Conservation (phyloP, 2,113 vertebrate genomes). For the Oncorhynchus clarkii region DNA sequence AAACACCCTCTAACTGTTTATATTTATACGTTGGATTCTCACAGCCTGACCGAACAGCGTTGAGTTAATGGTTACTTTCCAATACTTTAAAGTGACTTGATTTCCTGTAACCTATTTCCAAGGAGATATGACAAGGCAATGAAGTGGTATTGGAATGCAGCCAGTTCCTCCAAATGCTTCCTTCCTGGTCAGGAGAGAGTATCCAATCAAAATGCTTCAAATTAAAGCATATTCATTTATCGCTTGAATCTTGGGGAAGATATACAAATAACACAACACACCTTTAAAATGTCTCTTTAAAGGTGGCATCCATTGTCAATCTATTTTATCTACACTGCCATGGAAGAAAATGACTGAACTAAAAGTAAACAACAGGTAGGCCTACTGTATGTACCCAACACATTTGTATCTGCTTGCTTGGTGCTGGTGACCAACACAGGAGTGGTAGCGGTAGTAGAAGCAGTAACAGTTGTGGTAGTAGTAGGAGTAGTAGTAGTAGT, state of each 20-base stretch:
- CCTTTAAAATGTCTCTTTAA: no score
- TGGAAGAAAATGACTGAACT: neutral
- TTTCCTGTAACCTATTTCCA: conserved; percentile 27
- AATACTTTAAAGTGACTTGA: conserved; percentile 39
- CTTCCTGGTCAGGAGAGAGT: conserved; percentile 49
- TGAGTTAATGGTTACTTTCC: conserved; percentile 38
- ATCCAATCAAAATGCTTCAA: conserved; percentile 1
- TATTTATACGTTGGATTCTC: conserved; percentile 24
- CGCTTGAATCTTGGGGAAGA: neutral
- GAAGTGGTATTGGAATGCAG: conserved; percentile 40
- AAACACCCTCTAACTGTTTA: no score
- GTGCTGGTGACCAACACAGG: conserved; percentile 72
- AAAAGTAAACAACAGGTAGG: neutral
- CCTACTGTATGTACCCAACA: conserved; percentile 67
- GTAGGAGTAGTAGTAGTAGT: conserved; percentile 31
- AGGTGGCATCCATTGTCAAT: neutral
- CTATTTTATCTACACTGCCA: neutral
- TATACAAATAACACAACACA: neutral
- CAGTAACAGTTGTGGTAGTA: conserved; percentile 31
- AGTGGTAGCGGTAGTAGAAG: conserved; percentile 42
- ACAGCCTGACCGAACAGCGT: conserved; percentile 46
- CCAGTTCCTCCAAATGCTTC: conserved; percentile 22
- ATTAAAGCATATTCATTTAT: neutral
- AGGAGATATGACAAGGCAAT: neutral
- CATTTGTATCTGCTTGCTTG: conserved; percentile 58